Percentiles rank a stretch among this genome's conserved stretches.
Conservation (phyloP, 2,113 vertebrate species). For the Sylvietta virens region DNA sequence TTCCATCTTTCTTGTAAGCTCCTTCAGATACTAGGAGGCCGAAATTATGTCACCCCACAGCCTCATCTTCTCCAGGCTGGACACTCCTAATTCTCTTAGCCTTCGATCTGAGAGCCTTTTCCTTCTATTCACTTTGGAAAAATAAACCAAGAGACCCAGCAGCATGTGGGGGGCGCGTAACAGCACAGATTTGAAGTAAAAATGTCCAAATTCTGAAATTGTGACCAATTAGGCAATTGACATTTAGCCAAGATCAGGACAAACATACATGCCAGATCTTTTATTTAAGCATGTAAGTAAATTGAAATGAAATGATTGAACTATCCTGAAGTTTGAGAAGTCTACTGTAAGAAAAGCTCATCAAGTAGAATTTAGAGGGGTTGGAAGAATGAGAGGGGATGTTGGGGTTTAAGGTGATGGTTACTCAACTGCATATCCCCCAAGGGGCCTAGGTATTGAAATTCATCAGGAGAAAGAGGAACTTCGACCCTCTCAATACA, state of each 20-base stretch:
- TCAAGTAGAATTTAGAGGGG: not conserved
- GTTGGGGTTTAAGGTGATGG: not conserved
- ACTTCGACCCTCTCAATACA: constrained; percentile 32
- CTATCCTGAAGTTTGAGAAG: not conserved
- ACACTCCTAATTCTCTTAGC: not conserved
- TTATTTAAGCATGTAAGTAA: not conserved
- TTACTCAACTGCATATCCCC: not conserved
- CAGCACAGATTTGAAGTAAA: not conserved
- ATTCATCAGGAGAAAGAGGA: not conserved
- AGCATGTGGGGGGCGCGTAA: not conserved
- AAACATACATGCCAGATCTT: not conserved
- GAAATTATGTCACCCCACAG: not conserved
- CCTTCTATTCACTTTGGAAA: not conserved
- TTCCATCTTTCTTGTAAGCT: not conserved
- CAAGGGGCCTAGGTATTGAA: constrained; percentile 8
- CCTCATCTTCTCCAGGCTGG: not conserved
- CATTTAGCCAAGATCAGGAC: not conserved
- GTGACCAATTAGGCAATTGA: not conserved
- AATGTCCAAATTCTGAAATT: not conserved
- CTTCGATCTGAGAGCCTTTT: not conserved
- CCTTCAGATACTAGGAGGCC: too few relatives aligned
- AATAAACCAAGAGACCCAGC: not conserved
- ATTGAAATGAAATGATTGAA: not conserved
- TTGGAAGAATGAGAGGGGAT: accelerated
- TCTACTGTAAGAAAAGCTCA: not conserved